phyloP scores from a whole-genome alignment of 2,797 vertebrate genomes.

The Pangasius macronema region DNA sequence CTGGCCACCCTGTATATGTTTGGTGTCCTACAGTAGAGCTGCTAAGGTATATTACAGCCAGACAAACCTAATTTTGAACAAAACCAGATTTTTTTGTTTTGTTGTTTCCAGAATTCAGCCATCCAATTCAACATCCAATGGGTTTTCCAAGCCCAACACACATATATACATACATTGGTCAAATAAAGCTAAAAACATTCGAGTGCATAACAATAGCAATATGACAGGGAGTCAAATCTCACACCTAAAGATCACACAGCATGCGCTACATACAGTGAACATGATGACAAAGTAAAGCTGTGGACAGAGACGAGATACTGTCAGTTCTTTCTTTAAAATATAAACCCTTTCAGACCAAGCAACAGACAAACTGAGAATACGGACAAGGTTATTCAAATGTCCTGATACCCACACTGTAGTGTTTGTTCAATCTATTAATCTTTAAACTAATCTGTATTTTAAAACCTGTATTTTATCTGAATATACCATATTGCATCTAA shows the following conservation, averaged over 20 bases:
- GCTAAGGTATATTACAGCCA: not conserved
- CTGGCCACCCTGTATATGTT: not conserved
- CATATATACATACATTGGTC: not conserved
- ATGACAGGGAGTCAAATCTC: not conserved
- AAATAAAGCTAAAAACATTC: not conserved
- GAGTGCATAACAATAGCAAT: not conserved
- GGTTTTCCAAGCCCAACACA: not conserved
- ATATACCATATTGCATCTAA: not conserved
- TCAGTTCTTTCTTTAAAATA: slow-evolving; percentile 32
- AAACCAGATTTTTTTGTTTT: not conserved
- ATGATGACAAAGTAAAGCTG: slow-evolving; percentile 85
- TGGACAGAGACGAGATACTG: slow-evolving; percentile 49
- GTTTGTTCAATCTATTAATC: not conserved
- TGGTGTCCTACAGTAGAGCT: not conserved
- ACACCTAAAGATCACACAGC: slow-evolving; percentile 40
- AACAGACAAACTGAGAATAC: not conserved
- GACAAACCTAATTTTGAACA: not conserved
- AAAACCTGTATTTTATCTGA: not conserved
- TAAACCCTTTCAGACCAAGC: not conserved
- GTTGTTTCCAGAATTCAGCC: not conserved
- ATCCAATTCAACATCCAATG: not conserved
- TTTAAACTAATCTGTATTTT: not conserved
- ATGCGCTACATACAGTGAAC: slow-evolving; percentile 82
- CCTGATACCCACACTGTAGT: not conserved
- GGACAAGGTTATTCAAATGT: not conserved